A percentile compares a stretch with the other conserved stretches of the same genome.
These are phyloP conservation scores for Drosophila erecta DNA, from an alignment of 1,140 invertebrate genomes.

Conservation along the genomic window DNA sequence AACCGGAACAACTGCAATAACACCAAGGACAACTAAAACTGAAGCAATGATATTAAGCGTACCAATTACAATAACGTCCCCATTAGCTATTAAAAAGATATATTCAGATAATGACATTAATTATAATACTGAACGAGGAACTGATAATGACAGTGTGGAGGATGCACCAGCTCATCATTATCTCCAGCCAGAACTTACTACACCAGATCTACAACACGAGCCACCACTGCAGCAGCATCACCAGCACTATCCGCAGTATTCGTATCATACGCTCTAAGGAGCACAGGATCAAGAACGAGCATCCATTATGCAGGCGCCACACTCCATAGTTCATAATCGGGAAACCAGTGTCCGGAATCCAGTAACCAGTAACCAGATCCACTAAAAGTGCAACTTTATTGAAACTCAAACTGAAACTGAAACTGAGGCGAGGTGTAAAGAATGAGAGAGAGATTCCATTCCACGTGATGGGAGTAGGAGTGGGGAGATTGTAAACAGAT, in stretches of 20 bases:
- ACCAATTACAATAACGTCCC: constrained; percentile 67
- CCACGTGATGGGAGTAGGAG: not conserved
- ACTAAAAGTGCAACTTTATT: constrained; percentile 22
- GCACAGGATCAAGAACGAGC: constrained; percentile 10
- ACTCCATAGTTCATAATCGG: not conserved
- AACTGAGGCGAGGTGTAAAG: constrained; percentile 20
- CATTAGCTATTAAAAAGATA: constrained; percentile 65
- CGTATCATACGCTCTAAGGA: constrained; percentile 66
- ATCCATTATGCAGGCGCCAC: not conserved
- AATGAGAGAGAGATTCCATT: constrained; percentile 4
- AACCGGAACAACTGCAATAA: constrained; percentile 16
- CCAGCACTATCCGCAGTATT: constrained; percentile 56
- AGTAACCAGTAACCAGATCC: not conserved
- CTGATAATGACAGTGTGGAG: constrained; percentile 19
- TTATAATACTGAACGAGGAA: constrained; percentile 41
- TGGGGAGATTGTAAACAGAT: constrained; percentile 14
- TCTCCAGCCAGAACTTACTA: constrained; percentile 14
- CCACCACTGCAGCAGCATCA: constrained; percentile 22
- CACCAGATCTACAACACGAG: constrained; percentile 24
- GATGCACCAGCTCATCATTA: constrained; percentile 14
- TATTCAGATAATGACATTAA: constrained; percentile 73
- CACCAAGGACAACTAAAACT: constrained; percentile 51
- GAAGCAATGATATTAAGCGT: constrained; percentile 72
- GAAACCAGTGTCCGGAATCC: not conserved
- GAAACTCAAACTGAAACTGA: constrained; percentile 13